Percentiles rank a stretch among this genome's conserved stretches.
Conservation (phyloP, 2,797 vertebrate genomes). For the Lemur catta region DNA sequence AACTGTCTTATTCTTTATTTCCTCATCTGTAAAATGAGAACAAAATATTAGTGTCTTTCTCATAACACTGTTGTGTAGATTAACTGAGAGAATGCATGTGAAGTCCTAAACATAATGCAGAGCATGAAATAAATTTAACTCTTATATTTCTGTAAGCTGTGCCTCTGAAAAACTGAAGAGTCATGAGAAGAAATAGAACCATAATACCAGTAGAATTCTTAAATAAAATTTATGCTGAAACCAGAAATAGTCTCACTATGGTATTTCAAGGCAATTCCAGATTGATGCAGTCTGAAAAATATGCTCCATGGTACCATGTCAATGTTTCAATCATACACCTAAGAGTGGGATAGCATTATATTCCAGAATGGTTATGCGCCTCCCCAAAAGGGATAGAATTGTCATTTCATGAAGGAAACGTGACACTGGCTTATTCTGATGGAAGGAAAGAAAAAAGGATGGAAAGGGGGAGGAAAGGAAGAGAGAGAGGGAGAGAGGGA, state of each 20-base stretch:
- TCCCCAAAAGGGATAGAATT: background rate
- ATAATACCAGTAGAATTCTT: background rate
- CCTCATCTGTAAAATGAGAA: background rate
- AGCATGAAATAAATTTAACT: background rate
- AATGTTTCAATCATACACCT: background rate
- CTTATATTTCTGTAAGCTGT: background rate
- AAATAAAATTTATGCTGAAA: background rate
- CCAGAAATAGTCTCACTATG: background rate
- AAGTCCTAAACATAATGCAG: background rate
- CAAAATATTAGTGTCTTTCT: background rate
- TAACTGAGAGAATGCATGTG: background rate
- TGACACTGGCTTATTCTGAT: background rate
- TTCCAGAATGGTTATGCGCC: background rate
- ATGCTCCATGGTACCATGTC: background rate
- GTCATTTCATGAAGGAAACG: background rate
- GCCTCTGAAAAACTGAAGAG: background rate
- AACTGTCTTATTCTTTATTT: background rate
- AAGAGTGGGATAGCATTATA: background rate
- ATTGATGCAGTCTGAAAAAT: background rate
- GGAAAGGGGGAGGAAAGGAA: too few relatives aligned
- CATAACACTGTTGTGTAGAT: background rate
- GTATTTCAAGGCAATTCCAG: slow-evolving; percentile 11
- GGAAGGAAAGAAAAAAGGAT: background rate
- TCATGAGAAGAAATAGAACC: background rate
- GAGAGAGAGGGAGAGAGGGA: too few relatives aligned